Base-by-base conservation (phyloP, 2,888 invertebrate genomes). In the Isotomurus palustris region DNA sequence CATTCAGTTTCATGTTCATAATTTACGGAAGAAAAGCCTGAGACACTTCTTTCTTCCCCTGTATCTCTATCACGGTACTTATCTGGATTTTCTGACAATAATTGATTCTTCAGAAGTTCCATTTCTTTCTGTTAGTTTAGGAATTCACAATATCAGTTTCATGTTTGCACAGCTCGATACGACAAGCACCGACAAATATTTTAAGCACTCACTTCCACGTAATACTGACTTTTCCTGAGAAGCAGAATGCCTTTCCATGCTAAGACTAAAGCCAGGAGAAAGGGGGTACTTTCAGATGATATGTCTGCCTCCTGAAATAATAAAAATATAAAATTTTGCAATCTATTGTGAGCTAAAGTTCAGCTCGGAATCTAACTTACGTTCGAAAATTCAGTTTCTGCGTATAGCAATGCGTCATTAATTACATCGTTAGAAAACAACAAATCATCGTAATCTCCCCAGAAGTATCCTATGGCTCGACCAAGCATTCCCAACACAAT, bases 1-100 rank as follows among this genome's bases (percentile, higher is more conserved):
- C 54, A 54, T 8, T 41, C 44, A 5, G 14, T 24, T 47, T 61
- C 61, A 25, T 61, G 45, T 21, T 57, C 57, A 4, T 53, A 45
- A 4, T 53, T 57, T 4, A 61, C 48, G 24, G 35, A 45, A 2
- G 61, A 45, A 24, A 61, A 57, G 5, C 51, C 61, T 6, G 61
- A 51, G 6, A 57, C 54, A 0, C 57, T 19, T 51, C 61, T 6
- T 25, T 41, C 27, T 54, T 57, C 49, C 5, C 49, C 49, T 3
- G 49, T 49, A 32, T 49, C 49, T 35, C 35, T 17, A 47, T 61
- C 61, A 35, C 45, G 53, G 19, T 29, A 29, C n/a, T 61, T 61
- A 1, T 57, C 51, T 19, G 56, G 56, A 47, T 57, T 54, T 24
- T 61, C 61, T n/a, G 10, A 8, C 1, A 56, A 12, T 6, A 54